These are phyloP conservation scores for Conger conger DNA, from an alignment of 2,113 vertebrate genomes.

Conservation along the genomic window DNA sequence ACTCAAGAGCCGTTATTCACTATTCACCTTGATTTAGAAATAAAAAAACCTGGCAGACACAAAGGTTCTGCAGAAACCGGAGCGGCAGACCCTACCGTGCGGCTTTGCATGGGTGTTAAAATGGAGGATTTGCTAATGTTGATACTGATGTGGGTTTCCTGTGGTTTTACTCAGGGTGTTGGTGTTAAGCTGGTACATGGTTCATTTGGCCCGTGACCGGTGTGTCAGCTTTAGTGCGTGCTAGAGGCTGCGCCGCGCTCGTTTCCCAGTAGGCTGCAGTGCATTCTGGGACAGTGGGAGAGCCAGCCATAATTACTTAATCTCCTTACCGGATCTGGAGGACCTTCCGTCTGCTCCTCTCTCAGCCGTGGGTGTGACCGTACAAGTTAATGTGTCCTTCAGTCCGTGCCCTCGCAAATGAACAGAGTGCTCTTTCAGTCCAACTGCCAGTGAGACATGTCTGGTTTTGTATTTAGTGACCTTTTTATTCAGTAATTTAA, in stretches of 20 bases:
- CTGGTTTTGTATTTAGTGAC: neutral
- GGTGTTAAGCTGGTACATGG: too few relatives aligned
- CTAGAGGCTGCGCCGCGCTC: neutral
- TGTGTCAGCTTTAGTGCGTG: neutral
- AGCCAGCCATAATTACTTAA: neutral
- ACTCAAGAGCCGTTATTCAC: neutral
- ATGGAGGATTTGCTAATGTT: too few relatives aligned
- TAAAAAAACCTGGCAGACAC: neutral
- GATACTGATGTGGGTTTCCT: too few relatives aligned
- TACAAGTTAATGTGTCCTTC: conserved; percentile 18
- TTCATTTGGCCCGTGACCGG: too few relatives aligned
- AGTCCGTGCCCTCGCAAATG: neutral
- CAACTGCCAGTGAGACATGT: neutral
- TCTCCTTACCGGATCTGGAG: conserved; percentile 12
- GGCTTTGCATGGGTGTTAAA: neutral
- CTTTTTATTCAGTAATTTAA: neutral
- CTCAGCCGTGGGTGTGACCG: neutral
- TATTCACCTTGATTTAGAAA: neutral
- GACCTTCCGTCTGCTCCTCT: neutral
- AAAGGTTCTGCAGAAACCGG: neutral
- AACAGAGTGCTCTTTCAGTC: neutral
- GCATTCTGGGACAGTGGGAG: neutral
- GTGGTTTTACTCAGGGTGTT: too few relatives aligned
- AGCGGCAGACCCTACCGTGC: neutral
- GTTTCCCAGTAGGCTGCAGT: neutral